Base-by-base conservation (phyloP, 2,113 vertebrate species). In the Anguilla rostrata region DNA sequence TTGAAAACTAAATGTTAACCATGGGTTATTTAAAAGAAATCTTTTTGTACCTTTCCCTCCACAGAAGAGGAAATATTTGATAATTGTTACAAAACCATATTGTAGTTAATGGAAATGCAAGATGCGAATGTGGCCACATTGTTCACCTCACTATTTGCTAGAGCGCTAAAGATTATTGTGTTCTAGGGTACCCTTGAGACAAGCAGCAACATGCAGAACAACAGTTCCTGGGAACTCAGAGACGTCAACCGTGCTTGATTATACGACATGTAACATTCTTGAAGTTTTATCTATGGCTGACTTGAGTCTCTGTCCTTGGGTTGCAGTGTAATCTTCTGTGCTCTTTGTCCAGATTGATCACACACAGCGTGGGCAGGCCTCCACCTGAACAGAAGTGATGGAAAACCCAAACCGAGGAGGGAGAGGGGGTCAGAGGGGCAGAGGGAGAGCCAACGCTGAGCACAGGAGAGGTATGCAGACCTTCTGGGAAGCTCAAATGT, bases 401-500 rank as follows among this genome's bases (percentile, higher is more conserved):
- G 80, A 87, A 5, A 88, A 86, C 75, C 56, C 43, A 71, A 85
- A 84, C 43, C 78, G 85, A 39, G 34, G 60, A 66, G 82, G 85
- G 40, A 40, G 60, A 81, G 82, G 56, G 63, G 82, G 79, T 6
- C 83, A 86, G 53, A 86, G 84, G 83, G 85, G 60, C 79, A 86
- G 85, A 83, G 53, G 86, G 46, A 40, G 86, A 60, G 86, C 29
- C 46, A 84, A 57, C 75, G 86, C 29, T n/a, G 85, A 60, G 11
- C 79, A 80, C n/a, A 84, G 87, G 80, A 87, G 88, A 90, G 90
- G 89, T 90, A 86, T 83, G 18, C n/a, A 16, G 15, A n/a, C 26
- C 41, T 84, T 34, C 40, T 66, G n/a, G 46, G 26, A 22, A 4
- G 5, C 34, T 11, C 16, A 56, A 40, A 40, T 60, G 3, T 46